Percentiles rank a stretch among this genome's conserved stretches.
These are phyloP conservation scores for Nyctibius grandis DNA, from an alignment of 2,797 vertebrate species.

Conservation along the genomic window DNA sequence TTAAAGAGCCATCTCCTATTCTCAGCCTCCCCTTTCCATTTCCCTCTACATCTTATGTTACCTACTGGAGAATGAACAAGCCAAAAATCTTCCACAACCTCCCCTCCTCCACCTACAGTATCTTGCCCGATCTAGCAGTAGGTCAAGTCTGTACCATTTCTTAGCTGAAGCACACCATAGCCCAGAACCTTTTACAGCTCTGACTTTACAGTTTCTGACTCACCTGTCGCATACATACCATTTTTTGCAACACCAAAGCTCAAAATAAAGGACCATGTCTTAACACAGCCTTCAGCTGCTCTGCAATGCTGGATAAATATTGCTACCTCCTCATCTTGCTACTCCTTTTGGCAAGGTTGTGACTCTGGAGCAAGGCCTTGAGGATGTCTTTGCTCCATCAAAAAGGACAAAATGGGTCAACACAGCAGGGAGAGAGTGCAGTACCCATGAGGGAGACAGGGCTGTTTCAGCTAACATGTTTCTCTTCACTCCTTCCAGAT, in stretches of 20 bases:
- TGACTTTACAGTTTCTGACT: background rate
- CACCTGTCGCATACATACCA: background rate
- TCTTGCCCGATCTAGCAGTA: background rate
- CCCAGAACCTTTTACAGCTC: background rate
- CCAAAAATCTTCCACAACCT: background rate
- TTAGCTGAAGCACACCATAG: background rate
- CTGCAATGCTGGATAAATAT: background rate
- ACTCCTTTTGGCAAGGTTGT: background rate
- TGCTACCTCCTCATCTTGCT: background rate
- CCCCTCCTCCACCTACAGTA: background rate
- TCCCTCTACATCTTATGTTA: background rate
- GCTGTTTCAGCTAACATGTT: background rate
- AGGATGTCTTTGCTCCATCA: background rate
- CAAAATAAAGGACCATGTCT: background rate
- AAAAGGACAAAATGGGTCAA: background rate
- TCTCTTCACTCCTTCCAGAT: background rate
- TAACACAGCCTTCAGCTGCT: background rate
- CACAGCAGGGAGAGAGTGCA: rapidly evolving
- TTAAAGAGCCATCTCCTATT: background rate
- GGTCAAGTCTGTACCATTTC: background rate
- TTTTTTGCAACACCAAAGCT: background rate
- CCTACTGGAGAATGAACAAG: background rate
- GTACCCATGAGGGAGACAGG: background rate
- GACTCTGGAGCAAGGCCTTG: background rate
- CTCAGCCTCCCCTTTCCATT: background rate